Conservation (phyloP, 2,113 vertebrate species). For the Anoplopoma fimbria region DNA sequence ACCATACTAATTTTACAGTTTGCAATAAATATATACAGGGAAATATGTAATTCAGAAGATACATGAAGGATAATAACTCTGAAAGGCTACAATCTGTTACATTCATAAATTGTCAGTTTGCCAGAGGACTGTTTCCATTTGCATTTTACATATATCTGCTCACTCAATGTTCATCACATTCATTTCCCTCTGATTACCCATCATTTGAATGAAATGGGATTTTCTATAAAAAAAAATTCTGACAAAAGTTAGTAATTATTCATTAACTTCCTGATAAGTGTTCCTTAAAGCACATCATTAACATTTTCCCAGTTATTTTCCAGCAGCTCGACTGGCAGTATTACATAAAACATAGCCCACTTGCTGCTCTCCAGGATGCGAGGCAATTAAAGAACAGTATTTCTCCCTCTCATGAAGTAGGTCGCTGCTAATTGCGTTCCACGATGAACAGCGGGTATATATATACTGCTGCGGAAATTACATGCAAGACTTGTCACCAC, state of each 20-base stretch:
- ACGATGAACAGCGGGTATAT: conserved; percentile 57
- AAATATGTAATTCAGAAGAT: neutral
- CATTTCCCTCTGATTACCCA: conserved; percentile 40
- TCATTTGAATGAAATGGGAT: conserved; percentile 46
- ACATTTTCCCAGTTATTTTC: conserved; percentile 42
- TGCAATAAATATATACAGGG: neutral
- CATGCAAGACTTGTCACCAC: conserved; percentile 57
- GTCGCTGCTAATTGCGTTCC: conserved; percentile 73
- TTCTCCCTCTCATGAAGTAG: conserved; percentile 68
- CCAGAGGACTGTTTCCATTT: neutral
- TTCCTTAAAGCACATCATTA: conserved; percentile 33
- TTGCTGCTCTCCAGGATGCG: conserved; percentile 52
- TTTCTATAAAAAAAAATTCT: too few species aligned
- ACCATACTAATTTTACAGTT: neutral
- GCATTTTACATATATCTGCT: conserved; percentile 25
- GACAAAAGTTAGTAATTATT: conserved; percentile 57
- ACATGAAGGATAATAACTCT: neutral
- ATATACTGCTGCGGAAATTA: conserved; percentile 55
- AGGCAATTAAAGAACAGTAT: conserved; percentile 74
- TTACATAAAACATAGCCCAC: conserved; percentile 41
- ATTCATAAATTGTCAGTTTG: neutral
- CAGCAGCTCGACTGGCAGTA: conserved; percentile 61
- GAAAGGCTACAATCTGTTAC: neutral
- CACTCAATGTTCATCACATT: conserved; percentile 18
- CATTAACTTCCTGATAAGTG: conserved; percentile 66